Evolutionary conservation across 2,113 vertebrate species (phyloP).

Genomic region (mouse (Mus musculus)): GRCm39 chr1:71771501-71772000

Average conservation of each 20-base stretch:
- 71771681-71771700: not conserved
- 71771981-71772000: not conserved
- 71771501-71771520: not conserved
- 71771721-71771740: not conserved
- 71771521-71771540: not conserved
- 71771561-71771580: not conserved
- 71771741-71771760: not conserved
- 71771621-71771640: not conserved
- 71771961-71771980: constrained; percentile 32
- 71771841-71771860: not conserved
- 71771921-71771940: not conserved
- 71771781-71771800: not conserved
- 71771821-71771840: not conserved
- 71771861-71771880: not conserved
- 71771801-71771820: not conserved
- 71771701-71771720: not conserved
- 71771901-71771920: not conserved
- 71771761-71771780: not conserved
- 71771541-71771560: not conserved
- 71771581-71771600: not conserved
- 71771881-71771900: not conserved
- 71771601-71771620: not conserved
- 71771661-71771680: not conserved
- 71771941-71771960: not conserved
- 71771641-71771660: not conserved